Conservation (phyloP, 2,888 invertebrate genomes). For the Gortyna flavago region DNA sequence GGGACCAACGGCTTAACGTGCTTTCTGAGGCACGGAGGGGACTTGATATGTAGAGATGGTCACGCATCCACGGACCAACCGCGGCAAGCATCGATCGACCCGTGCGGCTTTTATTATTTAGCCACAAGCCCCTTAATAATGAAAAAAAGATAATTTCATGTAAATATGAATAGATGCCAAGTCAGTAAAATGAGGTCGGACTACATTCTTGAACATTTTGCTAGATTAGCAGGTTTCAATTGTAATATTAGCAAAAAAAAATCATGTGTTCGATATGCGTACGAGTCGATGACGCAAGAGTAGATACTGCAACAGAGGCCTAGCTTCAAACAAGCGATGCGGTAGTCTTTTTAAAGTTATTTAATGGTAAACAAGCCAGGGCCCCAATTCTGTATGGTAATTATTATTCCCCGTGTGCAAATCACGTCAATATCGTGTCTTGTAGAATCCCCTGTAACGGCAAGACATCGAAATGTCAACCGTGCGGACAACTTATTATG, state of each 20-base stretch:
- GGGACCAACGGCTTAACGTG: neutral
- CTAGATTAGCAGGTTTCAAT: slow-evolving; percentile 29
- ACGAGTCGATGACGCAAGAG: neutral
- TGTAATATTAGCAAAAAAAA: slow-evolving; percentile 40
- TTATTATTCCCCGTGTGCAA: too few species aligned
- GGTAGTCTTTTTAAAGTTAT: neutral
- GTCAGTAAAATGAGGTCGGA: slow-evolving; percentile 23
- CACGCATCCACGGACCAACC: too few species aligned
- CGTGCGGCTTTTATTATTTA: too few species aligned
- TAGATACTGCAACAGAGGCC: slow-evolving; percentile 22
- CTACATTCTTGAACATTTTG: slow-evolving; percentile 35
- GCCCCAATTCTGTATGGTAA: too few species aligned
- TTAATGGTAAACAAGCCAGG: neutral
- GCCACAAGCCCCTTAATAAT: too few species aligned
- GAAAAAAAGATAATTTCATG: slow-evolving; percentile 13
- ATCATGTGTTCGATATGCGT: slow-evolving; percentile 21
- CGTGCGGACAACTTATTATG: too few species aligned
- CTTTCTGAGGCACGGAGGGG: neutral
- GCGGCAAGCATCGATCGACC: too few species aligned
- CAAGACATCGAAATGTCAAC: too few species aligned
- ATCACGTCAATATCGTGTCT: too few species aligned
- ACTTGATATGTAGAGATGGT: neutral
- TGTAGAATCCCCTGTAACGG: too few species aligned
- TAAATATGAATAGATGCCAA: slow-evolving; percentile 16
- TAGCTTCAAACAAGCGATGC: neutral